Base-by-base conservation (phyloP, 35 echinoderm and acorn worm species). In the Apostichopus parvimensis region DNA sequence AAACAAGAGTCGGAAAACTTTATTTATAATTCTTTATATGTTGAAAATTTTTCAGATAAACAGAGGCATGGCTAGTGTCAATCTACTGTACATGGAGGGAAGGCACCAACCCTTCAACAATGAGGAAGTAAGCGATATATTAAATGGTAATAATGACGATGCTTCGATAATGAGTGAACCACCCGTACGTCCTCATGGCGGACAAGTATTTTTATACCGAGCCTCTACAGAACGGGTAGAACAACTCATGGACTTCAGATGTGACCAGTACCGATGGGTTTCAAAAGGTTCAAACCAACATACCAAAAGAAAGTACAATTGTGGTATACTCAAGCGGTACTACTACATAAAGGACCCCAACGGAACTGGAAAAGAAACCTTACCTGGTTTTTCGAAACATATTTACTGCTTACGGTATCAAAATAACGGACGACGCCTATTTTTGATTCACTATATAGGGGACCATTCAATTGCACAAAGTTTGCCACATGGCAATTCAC, bases 221-320 rank as follows among this genome's bases (percentile, higher is more conserved):
- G 26, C 87, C 5, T 6, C 14, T 13, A 23, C 87, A 54, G 24
- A 77, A n/a, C n/a, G 45, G 73, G 87, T 77, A 57, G 87, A 90
- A 90, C 26, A 76, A 9, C 5, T 7, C 17, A 6, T 83, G 45
- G 87, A 90, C 87, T 90, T 90, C 26, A 25, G 87, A 34, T 23
- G 14, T 77, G 87, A 90, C 66, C 87, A 90, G 66, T 90, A 90
- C 45, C 73, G 62, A 26, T 90, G 87, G 87, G 61, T 87, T 87
- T 87, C 84, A 12, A 87, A 87, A 62, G 84, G 84, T 18, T 60
- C 58, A 60, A 87, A 60, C 25, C 58, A 59, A 5, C 84, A 87
- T 26, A 11, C 20, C 8, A 11, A 62, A 18, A 10, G 84, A 24
- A 64, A 60, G 1, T 57, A 5, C 25, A 58, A 87, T 9, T 57